Base-by-base conservation (phyloP, 2,113 vertebrate species). In the Halcyon malimbica region DNA sequence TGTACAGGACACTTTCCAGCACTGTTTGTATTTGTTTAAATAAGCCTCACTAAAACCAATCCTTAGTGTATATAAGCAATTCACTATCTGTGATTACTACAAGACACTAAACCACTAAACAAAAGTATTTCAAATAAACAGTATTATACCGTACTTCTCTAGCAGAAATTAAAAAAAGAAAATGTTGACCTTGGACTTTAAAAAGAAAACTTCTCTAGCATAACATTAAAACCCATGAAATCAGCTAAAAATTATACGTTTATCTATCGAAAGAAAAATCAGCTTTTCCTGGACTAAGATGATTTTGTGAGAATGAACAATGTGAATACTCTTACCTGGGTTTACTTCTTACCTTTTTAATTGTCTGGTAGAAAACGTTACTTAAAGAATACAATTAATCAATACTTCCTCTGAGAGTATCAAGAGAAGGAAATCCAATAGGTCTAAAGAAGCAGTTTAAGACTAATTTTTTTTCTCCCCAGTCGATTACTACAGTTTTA, bases 401-500 rank as follows among this genome's bases (percentile, higher is more conserved):
- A 77, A 44, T 56, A 56, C 6, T 92, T 81, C 31, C 12, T 50
- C 80, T 37, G 33, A 64, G 25, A 54, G 15, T 7, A 71, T 19
- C 35, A 82, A 54, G 57, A 16, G 83, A 64, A 83, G 8, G 33
- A 56, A 96, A 93, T 31, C 15, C 33, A 78, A 2, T 0, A 48
- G 16, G 14, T 57, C 50, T 28, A 50, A 81, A 69, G 48, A 48
- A 80, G 48, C 46, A 53, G 37, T 51, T 91, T 59, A 84, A 87
- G 44, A 81, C 11, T 31, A 81, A 0, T 29, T 35, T 35, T 35
- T 35, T 35, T 25, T 3, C 33, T 18, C 39, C 46, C 46, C 46
- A 19, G 1, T 20, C 1, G 3, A 60, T 20, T 26, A 25, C 7
- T 15, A 17, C 26, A 1, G 4, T 28, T 85, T 51, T 26, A 56